Percentiles rank a stretch among this genome's conserved stretches.
phyloP scores from a whole-genome alignment of 2,888 invertebrate genomes.

The Drosophila testacea region DNA sequence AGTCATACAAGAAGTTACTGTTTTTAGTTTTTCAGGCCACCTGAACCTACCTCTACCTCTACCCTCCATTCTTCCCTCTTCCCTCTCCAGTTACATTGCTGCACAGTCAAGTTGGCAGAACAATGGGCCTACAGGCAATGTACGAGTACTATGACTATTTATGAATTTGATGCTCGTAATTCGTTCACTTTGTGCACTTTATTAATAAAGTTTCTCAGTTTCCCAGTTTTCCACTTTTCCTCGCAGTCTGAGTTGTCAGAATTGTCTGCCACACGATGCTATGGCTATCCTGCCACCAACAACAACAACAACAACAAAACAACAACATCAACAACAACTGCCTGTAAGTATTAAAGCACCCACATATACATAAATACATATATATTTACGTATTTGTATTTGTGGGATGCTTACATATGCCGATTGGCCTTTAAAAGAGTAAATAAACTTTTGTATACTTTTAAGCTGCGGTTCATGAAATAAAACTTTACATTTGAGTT shows the following conservation, averaged over 20 bases:
- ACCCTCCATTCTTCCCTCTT: not conserved
- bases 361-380: not conserved
- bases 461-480: slow-evolving; percentile 47
- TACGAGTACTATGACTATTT: slow-evolving; percentile 46
- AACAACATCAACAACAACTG: not conserved
- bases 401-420: slow-evolving; percentile 22
- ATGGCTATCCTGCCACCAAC: slow-evolving; percentile 9
- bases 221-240: slow-evolving; percentile 5
- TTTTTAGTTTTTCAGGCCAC: slow-evolving; percentile 30
- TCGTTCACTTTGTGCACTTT: slow-evolving; percentile 71
- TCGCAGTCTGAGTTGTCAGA: slow-evolving; percentile 28
- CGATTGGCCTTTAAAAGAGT: slow-evolving; percentile 39
- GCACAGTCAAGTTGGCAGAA: slow-evolving; percentile 25
- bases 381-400: not conserved
- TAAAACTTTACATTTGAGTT: slow-evolving; percentile 36
- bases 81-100: not conserved
- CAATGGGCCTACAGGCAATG: slow-evolving; percentile 59
- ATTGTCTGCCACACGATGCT: slow-evolving; percentile 41
- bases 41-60: not conserved
- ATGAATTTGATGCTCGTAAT: slow-evolving; percentile 69
- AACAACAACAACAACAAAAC: slow-evolving; percentile 12
- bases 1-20: slow-evolving; percentile 49
- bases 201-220: slow-evolving; percentile 70
- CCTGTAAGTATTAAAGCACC: not conserved
- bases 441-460: slow-evolving; percentile 37